phyloP scores from a whole-genome alignment of 1,140 invertebrate species.

The Drosophila murphyi region DNA sequence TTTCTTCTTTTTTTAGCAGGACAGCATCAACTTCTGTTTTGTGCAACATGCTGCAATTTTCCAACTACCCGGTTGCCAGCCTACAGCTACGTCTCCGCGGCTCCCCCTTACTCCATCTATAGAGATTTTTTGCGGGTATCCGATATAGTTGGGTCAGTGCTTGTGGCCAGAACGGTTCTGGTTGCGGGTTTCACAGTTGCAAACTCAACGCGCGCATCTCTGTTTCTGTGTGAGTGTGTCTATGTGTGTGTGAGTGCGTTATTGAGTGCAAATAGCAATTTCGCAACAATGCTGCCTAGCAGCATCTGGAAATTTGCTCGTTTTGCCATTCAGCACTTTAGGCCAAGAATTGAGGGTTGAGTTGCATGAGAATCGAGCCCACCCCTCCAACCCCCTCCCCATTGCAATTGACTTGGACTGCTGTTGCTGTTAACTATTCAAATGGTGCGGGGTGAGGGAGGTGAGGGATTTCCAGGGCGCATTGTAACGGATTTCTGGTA shows the following conservation, averaged over 20 bases:
- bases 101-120: conserved; percentile 21
- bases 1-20: conserved; percentile 44
- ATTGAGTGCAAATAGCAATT: conserved; percentile 85
- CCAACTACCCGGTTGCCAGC: conserved; percentile 18
- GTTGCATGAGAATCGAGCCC: background rate
- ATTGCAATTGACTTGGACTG: conserved; percentile 57
- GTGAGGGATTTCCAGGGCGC: conserved; percentile 35
- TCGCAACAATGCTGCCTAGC: conserved; percentile 77
- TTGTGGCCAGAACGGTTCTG: conserved; percentile 84
- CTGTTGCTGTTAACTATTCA: conserved; percentile 39
- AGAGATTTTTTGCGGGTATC: conserved; percentile 83
- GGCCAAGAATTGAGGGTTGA: conserved; percentile 59
- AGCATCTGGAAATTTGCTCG: conserved; percentile 59
- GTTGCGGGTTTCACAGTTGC: conserved; percentile 53
- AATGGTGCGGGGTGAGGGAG: conserved; percentile 11
- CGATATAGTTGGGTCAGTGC: conserved; percentile 84
- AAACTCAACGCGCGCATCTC: background rate
- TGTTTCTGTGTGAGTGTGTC: background rate
- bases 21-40: conserved; percentile 32
- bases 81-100: background rate
- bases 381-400: background rate
- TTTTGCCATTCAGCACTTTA: conserved; percentile 80
- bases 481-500: conserved; percentile 57
- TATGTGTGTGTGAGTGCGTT: conserved; percentile 51
- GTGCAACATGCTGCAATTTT: conserved; percentile 65